Base-by-base conservation (phyloP, 2,797 vertebrate species). In the Apogon hyalosoma region DNA sequence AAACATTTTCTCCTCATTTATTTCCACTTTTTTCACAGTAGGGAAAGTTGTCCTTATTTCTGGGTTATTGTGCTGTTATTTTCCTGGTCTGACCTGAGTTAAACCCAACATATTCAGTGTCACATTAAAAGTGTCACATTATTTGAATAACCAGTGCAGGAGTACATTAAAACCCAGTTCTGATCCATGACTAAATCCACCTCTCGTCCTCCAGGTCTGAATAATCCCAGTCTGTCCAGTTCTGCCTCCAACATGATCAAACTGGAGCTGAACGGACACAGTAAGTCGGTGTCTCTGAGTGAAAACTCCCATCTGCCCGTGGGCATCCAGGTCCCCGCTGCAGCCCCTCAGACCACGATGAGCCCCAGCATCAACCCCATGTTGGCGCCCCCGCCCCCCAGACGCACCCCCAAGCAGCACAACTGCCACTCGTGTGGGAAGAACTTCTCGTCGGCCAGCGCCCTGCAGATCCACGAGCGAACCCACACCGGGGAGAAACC, bases 401-500 rank as follows among this genome's bases (percentile, higher is more conserved):
- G 98, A 73, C 96, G 98, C 85, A 97, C 97, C 52, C 98, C 98
- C 72, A 99, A 99, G 94, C 98, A 99, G 92, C 98, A 99, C 95
- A 99, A 98, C 95, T 99, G 98, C 94, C 96, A 98, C 73, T 97
- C 96, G 0, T 99, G 98, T 57, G 98, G 98, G 89, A 99, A 99
- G 94, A 99, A 98, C 91, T 99, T 99, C 88, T 99, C 98, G 66
- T 99, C 98, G 19, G 98, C 98, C 90, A 99, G 98, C 63, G 98
- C 98, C 77, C 95, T 99, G 90, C 97, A 99, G 94, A 99, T 99
- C 92, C 98, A 99, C 8, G 98, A 99, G 88, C 97, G 98, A 86
- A 99, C 98, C 65, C 98, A 99, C 94, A 99, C 98, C 0, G 98
- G 98, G 88, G 98, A 99, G 93, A 99, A 99, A 91, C 98, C 98